phyloP scores from a whole-genome alignment of 2,888 invertebrate genomes.

The Stenichneumon culpator region DNA sequence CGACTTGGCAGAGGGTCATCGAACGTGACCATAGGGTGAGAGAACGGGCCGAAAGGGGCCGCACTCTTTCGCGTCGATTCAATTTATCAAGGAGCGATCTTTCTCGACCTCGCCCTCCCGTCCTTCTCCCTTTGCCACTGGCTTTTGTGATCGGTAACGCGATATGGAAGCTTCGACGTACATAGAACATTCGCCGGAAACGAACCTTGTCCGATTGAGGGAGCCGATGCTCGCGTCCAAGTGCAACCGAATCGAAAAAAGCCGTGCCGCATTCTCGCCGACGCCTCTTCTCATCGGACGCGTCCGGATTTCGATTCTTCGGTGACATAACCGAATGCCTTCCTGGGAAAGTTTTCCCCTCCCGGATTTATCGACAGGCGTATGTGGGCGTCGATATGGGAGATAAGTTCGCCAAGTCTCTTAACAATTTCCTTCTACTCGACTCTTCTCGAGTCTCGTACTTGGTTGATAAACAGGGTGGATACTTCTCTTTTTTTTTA shows the following conservation, averaged over 20 bases:
- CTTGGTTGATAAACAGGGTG: background rate
- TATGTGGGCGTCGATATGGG: background rate
- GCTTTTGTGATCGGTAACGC: slow-evolving; percentile 18
- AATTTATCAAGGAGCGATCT: slow-evolving; percentile 67
- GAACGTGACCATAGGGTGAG: slow-evolving; percentile 27
- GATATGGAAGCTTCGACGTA: slow-evolving; percentile 6
- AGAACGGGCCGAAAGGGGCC: slow-evolving; percentile 5
- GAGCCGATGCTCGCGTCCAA: background rate
- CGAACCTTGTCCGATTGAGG: background rate
- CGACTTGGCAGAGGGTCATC: slow-evolving; percentile 48
- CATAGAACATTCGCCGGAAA: background rate
- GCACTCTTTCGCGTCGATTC: slow-evolving; percentile 60
- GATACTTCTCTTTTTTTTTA: background rate
- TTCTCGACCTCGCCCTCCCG: slow-evolving; percentile 34
- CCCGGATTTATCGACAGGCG: background rate
- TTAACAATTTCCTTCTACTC: background rate
- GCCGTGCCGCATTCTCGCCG: background rate
- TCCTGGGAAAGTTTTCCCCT: background rate
- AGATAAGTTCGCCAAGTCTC: slow-evolving; percentile 3
- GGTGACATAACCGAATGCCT: background rate
- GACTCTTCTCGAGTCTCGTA: background rate
- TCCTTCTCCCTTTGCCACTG: slow-evolving; percentile 42
- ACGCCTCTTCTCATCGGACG: background rate
- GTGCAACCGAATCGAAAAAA: slow-evolving; percentile 3
- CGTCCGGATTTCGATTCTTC: background rate